Evolutionary conservation across 2,113 vertebrate species (phyloP).

Genomic region (Uria lomvia): DNA sequence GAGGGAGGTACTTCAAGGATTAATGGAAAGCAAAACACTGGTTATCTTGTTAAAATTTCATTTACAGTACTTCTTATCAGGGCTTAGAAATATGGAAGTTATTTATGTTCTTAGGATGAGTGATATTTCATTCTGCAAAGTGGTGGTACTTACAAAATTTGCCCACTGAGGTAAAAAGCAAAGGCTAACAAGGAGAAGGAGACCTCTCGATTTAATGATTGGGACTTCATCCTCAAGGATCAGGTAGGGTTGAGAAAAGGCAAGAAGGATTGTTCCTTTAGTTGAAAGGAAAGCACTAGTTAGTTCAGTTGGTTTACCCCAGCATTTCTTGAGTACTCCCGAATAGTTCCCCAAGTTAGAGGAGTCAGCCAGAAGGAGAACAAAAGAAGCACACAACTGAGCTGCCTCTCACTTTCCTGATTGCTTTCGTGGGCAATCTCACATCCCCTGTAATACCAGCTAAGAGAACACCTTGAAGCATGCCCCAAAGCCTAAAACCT

Average conservation of each 20-base stretch:
- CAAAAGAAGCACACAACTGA: background rate
- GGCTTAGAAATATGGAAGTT: background rate
- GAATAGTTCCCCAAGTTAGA: background rate
- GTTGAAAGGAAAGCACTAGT: background rate
- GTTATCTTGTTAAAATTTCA: constrained; percentile 28
- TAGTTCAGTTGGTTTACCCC: background rate
- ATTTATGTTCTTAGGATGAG: background rate
- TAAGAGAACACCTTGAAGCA: background rate
- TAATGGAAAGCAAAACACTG: constrained; percentile 25
- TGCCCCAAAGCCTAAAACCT: background rate
- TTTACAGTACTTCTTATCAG: background rate
- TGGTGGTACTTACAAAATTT: background rate
- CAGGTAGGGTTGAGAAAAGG: background rate
- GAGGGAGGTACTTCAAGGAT: background rate
- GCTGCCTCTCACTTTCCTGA: background rate
- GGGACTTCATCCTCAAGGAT: background rate
- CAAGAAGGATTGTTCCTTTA: background rate
- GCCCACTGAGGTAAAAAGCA: background rate
- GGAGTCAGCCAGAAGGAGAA: background rate
- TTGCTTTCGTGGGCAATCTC: background rate
- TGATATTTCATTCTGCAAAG: background rate
- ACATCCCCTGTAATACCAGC: background rate
- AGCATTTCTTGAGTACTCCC: background rate
- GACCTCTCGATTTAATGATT: background rate
- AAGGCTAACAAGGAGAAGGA: background rate